These are phyloP conservation scores for Andrena bicolor DNA, from an alignment of 2,888 invertebrate species.

Conservation along the genomic window DNA sequence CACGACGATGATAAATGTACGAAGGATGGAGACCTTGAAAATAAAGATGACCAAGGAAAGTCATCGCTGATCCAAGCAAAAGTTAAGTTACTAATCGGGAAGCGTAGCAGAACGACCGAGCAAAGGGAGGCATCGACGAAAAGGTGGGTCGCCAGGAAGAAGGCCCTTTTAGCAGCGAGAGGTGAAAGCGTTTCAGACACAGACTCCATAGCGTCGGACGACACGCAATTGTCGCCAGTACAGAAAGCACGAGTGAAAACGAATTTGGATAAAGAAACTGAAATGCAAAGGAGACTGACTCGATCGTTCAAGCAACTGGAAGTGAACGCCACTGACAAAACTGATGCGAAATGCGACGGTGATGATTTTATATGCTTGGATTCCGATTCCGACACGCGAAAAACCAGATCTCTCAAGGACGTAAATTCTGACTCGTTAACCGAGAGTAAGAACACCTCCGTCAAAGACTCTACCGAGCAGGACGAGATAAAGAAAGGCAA, in stretches of 20 bases:
- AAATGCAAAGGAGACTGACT: constrained; percentile 71
- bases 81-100: constrained; percentile 51
- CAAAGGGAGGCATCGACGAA: constrained; percentile 80
- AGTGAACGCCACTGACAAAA: constrained; percentile 71
- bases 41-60: constrained; percentile 33
- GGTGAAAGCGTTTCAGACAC: constrained; percentile 80
- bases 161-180: constrained; percentile 80
- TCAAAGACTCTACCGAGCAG: constrained; percentile 10
- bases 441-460: constrained; percentile 19
- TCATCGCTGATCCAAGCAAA: constrained; percentile 34
- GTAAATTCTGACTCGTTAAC: constrained; percentile 25
- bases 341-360: constrained; percentile 49
- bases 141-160: constrained; percentile 83
- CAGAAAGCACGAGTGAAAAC: constrained; percentile 81
- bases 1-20: constrained; percentile 40
- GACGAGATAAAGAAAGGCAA: constrained; percentile 12
- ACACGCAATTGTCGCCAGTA: constrained; percentile 80
- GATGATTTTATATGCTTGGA: constrained; percentile 50
- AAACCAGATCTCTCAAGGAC: constrained; percentile 63
- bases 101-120: constrained; percentile 76
- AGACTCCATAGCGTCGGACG: constrained; percentile 79
- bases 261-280: constrained; percentile 78
- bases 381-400: constrained; percentile 62
- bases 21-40: constrained; percentile 23
- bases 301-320: constrained; percentile 76